Conservation (phyloP, 2,113 vertebrate genomes). For the Vireo altiloquus region DNA sequence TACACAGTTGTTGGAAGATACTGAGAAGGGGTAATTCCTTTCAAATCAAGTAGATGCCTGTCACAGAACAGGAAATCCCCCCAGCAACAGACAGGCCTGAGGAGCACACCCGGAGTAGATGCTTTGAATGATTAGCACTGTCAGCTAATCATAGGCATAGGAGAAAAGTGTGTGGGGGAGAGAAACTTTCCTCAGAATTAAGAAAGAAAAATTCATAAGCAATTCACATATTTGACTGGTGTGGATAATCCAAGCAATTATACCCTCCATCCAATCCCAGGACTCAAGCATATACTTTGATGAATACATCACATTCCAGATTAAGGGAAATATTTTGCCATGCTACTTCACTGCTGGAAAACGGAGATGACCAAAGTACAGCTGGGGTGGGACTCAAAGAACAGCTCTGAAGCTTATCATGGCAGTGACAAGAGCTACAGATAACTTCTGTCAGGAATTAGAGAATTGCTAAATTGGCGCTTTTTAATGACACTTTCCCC, state of each 20-base stretch:
- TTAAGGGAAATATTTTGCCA: background rate
- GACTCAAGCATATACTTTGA: background rate
- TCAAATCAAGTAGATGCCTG: background rate
- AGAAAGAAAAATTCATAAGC: background rate
- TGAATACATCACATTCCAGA: background rate
- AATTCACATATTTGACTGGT: accelerated
- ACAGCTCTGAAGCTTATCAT: background rate
- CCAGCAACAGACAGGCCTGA: accelerated
- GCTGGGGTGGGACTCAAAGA: background rate
- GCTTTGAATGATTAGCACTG: background rate
- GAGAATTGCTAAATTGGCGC: background rate
- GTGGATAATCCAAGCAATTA: background rate
- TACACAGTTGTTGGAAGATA: background rate
- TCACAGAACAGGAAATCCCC: background rate
- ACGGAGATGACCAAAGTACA: background rate
- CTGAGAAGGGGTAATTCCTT: background rate
- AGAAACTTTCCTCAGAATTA: background rate
- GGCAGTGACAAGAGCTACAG: background rate
- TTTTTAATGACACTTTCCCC: background rate
- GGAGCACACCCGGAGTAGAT: background rate
- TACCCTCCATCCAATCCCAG: background rate
- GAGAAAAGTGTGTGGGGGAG: background rate
- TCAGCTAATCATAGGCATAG: background rate
- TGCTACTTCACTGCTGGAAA: background rate
- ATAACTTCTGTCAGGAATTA: background rate